Base-by-base conservation (phyloP, 2,888 invertebrate genomes). In the Nymphalis urticae region DNA sequence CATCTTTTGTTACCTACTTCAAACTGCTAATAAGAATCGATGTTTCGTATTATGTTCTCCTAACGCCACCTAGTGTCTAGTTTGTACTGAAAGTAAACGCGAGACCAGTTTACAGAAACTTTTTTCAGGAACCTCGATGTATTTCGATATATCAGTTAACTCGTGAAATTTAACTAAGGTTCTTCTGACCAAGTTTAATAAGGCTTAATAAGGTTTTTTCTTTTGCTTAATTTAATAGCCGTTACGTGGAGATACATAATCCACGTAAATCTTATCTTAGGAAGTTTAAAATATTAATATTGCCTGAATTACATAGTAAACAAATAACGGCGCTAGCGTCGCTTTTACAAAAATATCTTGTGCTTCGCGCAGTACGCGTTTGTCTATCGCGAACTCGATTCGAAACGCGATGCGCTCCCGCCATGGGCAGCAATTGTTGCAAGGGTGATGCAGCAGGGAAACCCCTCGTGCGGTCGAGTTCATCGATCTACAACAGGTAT, bases 361-460 rank as follows among this genome's bases (percentile, higher is more conserved):
- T 77, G 75, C 75, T 80, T 75, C 76, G 76, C 82, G 85, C 90
- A 89, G 88, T 89, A 81, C 86, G 87, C 87, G 86, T 76, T 80
- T 77, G 79, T 82, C 82, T 80, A 79, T 82, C 88, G 88, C 86
- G 86, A 80, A 82, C 87, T 84, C 83, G 76, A 79, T 75, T 79
- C 85, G 85, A 81, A 82, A 81, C 83, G 84, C 83, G 78, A 88
- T 90, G 91, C 80, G 86, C 87, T 82, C 85, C 81, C 85, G 83
- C 79, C 75, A 94, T 94, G 94, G 94, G 94, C 82, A 93, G 93
- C 85, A 93, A 93, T 83, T 94, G 94, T 87, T 94, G 94, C 86
- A 94, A 94, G 82, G 93, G 93, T 82, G 93, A 93, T 82, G 89
- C 93, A 73, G 89, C 91, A 75, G 86, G 86, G 77, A 84, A 88